These are phyloP conservation scores for Odobenus rosmarus DNA, from an alignment of 2,113 vertebrate species.

Conservation along the genomic window DNA sequence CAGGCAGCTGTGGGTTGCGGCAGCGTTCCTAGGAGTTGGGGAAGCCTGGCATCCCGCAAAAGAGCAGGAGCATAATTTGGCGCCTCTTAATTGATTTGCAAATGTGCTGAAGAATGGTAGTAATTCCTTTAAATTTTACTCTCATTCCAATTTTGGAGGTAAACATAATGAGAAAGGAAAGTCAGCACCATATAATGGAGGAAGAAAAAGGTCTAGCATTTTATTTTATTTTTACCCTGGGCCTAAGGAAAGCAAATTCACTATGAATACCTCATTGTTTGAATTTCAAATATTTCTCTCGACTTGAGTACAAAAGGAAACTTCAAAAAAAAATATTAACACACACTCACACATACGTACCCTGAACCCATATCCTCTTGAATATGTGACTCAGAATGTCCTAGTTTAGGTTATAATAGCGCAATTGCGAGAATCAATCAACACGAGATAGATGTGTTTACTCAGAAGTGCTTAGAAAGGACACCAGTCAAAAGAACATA, in stretches of 20 bases:
- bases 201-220: conserved; percentile 19
- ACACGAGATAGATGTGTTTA: conserved; percentile 60
- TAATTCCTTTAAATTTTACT: conserved; percentile 28
- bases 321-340: conserved; percentile 61
- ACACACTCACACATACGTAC: background rate
- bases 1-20: conserved; percentile 56
- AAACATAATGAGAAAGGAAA: conserved; percentile 6
- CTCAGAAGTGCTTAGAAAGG: conserved; percentile 71
- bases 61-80: conserved; percentile 40
- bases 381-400: conserved; percentile 58
- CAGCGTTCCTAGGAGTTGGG: background rate
- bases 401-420: conserved; percentile 71
- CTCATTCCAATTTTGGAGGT: conserved; percentile 58
- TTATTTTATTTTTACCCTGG: conserved; percentile 60
- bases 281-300: conserved; percentile 81
- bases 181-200: background rate
- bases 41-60: conserved; percentile 3
- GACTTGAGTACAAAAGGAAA: conserved; percentile 74
- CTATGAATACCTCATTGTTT: conserved; percentile 81
- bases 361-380: conserved; percentile 34
- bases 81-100: conserved; percentile 77
- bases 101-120: conserved; percentile 70
- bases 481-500: conserved; percentile 74
- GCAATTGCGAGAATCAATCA: conserved; percentile 80
- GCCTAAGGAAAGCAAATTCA: conserved; percentile 51